Percentiles rank a stretch among this genome's conserved stretches.
These are phyloP conservation scores for Neoaliturus tenellus DNA, from an alignment of 2,888 invertebrate genomes.

Conservation along the genomic window DNA sequence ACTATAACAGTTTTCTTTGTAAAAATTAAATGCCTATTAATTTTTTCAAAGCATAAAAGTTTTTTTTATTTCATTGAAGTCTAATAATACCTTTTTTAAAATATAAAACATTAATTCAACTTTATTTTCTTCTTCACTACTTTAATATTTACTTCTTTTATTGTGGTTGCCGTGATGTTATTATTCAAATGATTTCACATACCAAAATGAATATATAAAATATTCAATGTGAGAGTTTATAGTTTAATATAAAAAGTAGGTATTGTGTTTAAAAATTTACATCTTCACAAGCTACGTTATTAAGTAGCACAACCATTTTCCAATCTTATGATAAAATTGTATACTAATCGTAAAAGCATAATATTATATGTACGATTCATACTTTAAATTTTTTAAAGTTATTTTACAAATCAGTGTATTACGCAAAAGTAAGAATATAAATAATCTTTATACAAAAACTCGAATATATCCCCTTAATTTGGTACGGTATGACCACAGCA, in stretches of 20 bases:
- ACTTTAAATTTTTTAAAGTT: constrained; percentile 28
- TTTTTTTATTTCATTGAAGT: no score
- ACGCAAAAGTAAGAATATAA: constrained; percentile 3
- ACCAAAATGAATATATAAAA: no score
- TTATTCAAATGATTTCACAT: no score
- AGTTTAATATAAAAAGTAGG: neutral
- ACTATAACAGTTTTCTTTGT: no score
- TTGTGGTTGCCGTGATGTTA: no score
- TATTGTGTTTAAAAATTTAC: neutral
- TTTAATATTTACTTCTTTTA: no score
- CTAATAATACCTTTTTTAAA: no score
- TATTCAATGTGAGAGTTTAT: no score
- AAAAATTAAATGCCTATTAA: no score
- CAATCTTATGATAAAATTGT: constrained; percentile 11
- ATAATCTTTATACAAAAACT: constrained; percentile 18
- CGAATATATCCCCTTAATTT: constrained; percentile 6
- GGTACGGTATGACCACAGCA: neutral
- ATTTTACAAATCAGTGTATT: constrained; percentile 30
- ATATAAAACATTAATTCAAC: no score
- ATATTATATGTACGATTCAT: constrained; percentile 9
- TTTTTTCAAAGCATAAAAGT: no score
- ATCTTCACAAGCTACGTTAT: neutral
- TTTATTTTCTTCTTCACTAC: no score
- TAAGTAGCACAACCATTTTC: constrained; percentile 39
- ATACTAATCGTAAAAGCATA: constrained; percentile 38